Evolutionary conservation across 2,888 invertebrate genomes (phyloP), one percentile per base, ranked within the genome.

Genomic region (Carpatolechia fugitivella): DNA sequence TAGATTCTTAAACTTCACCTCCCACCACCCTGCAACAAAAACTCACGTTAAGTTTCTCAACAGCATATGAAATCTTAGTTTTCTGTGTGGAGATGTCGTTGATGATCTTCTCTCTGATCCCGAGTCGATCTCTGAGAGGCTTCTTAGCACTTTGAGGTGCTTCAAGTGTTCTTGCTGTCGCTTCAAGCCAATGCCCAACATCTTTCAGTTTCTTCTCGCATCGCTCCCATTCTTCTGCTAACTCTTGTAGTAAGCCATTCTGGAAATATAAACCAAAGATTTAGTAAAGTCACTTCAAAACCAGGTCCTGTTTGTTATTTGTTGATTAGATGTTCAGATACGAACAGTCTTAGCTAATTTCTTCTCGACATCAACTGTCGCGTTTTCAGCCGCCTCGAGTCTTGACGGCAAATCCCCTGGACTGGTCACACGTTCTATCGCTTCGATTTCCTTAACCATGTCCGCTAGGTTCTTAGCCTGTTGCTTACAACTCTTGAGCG

Each of bases 181-280:
- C 97, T 59, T 98, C 97, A 66, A 98, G 93, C 97, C 98, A 98
- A 63, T 92, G 92, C 58, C 94, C 94, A 46, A 96, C 96, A 68
- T 98, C 98, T 80, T 96, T 96, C 80, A 98, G 93, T 82, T 98
- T 98, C 80, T 93, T 95, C 84, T 98, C 98, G 85, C 97, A 98
- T 82, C 98, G 96, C 78, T 98, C 97, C 97, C 98, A 98, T 90
- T 98, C 98, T 79, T 98, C 97, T 48, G 96, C 95, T 52, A 97
- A 94, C 87, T 98, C 98, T 92, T 96, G 96, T 58, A 98, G 91
- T 66, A 97, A 87, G 46, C 96, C 95, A 77, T 95, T 95, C 97
- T 97, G 84, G 60, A 92, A 91, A 63, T 2, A 64, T 61, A 47
- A 57, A 60, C 56, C 56, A 58, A 51, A 55, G 20, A 24, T n/a